phyloP scores from a whole-genome alignment of 2,888 invertebrate genomes.

The Yponomeuta plumbellus region DNA sequence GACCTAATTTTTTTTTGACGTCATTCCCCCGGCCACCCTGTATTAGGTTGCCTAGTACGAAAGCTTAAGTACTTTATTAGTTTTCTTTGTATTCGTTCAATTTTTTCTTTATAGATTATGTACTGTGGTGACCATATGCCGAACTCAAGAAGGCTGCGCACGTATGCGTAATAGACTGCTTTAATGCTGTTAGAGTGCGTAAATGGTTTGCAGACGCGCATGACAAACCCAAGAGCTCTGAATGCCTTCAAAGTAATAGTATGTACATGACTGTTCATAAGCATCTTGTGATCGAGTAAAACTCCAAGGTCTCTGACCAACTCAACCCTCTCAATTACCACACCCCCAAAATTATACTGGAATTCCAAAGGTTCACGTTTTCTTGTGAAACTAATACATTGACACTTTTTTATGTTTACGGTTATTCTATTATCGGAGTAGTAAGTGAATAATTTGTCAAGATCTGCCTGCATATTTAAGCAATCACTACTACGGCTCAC shows the following conservation, averaged over 20 bases:
- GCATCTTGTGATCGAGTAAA: background rate
- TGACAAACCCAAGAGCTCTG: too few species aligned
- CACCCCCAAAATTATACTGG: background rate
- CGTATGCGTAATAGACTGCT: background rate
- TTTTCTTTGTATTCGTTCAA: too few species aligned
- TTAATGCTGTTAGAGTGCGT: background rate
- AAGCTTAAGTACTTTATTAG: too few species aligned
- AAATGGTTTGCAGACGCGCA: background rate
- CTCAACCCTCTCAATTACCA: background rate
- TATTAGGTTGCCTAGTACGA: too few species aligned
- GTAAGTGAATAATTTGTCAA: background rate
- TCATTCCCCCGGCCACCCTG: too few species aligned
- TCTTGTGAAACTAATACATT: constrained; percentile 1
- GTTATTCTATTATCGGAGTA: background rate
- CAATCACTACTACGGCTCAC: too few species aligned
- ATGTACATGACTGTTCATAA: too few species aligned
- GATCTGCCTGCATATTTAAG: too few species aligned
- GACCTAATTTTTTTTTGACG: too few species aligned
- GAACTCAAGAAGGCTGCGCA: too few species aligned
- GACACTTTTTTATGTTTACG: constrained; percentile 4
- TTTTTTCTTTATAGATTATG: too few species aligned
- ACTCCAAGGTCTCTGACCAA: constrained; percentile 7
- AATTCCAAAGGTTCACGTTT: background rate
- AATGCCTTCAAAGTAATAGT: background rate
- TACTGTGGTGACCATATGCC: too few species aligned